phyloP scores from a whole-genome alignment of 2,113 vertebrate species.

The Sinocyclocheilus anshuiensis region DNA sequence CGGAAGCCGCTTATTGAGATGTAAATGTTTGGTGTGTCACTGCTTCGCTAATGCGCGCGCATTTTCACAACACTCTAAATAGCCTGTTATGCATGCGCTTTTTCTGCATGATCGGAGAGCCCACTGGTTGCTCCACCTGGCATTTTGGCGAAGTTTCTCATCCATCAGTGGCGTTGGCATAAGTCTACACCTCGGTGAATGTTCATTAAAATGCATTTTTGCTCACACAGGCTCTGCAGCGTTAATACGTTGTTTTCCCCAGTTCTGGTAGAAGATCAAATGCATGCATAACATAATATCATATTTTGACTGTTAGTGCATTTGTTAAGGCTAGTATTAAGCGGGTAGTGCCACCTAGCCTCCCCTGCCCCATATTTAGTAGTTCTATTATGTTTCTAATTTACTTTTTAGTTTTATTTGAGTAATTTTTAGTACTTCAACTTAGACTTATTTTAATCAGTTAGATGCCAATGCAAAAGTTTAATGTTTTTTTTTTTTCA shows the following conservation, averaged over 20 bases:
- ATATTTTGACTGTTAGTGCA: not conserved
- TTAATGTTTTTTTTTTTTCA: too few relatives aligned
- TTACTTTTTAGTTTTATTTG: too few relatives aligned
- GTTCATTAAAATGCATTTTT: conserved; percentile 8
- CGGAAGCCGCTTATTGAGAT: not conserved
- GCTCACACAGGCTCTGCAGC: not conserved
- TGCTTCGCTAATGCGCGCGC: not conserved
- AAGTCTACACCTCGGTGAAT: not conserved
- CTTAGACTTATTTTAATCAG: too few relatives aligned
- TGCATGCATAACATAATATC: not conserved
- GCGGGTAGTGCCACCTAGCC: not conserved
- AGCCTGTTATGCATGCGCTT: not conserved
- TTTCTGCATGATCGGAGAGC: not conserved
- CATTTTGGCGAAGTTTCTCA: conserved; percentile 7
- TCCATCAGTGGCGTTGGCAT: not conserved
- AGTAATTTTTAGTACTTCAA: too few relatives aligned
- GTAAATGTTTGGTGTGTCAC: not conserved
- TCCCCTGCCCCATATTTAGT: too few relatives aligned
- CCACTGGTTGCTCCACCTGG: not conserved
- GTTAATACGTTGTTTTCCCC: not conserved
- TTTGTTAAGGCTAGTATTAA: not conserved
- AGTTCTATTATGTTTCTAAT: too few relatives aligned
- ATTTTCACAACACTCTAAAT: conserved; percentile 10
- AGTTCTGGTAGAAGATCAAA: not conserved
- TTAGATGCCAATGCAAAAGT: too few relatives aligned